A percentile compares a stretch with the other conserved stretches of the same genome.
phyloP scores from a whole-genome alignment of 2,888 invertebrate genomes.

The Pristionchus exspectatus region DNA sequence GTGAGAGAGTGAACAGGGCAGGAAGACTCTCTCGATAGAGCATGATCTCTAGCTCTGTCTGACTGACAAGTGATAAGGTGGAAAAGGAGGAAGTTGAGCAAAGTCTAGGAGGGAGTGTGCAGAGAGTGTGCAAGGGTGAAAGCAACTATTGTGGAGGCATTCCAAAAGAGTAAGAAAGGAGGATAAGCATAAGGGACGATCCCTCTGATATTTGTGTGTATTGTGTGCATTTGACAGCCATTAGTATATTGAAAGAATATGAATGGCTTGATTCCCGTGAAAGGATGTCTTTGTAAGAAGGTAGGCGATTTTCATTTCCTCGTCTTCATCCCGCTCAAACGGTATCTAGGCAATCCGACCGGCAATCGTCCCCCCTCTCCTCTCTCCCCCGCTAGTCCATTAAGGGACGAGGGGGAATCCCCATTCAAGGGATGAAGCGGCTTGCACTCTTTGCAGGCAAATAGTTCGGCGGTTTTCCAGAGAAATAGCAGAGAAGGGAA shows the following conservation, averaged over 20 bases:
- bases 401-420: neutral
- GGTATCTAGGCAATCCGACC: constrained; percentile 14
- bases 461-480: neutral
- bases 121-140: neutral
- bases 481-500: no score
- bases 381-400: neutral
- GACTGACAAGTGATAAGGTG: no score
- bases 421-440: neutral
- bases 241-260: no score
- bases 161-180: no score
- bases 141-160: no score
- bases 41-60: neutral
- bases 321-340: neutral
- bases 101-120: neutral
- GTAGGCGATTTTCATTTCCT: neutral
- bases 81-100: neutral
- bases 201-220: no score
- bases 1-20: no score
- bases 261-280: neutral
- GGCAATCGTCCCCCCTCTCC: neutral
- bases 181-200: neutral
- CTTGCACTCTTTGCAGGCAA: neutral
- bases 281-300: neutral
- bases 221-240: no score
- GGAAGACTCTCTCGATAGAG: neutral